phyloP scores from a whole-genome alignment of 2,113 vertebrate genomes.

The Choloepus hoffmanni region DNA sequence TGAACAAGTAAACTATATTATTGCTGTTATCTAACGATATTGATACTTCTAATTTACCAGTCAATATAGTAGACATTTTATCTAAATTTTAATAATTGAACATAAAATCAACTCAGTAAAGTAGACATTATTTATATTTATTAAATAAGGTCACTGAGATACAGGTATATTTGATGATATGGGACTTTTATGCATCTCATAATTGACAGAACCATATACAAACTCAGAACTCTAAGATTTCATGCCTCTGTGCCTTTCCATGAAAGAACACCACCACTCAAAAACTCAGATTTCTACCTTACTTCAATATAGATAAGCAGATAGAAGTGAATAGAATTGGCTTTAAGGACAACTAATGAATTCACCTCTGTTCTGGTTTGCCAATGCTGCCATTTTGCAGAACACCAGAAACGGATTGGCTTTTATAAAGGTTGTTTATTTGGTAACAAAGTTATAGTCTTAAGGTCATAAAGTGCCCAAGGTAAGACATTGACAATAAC shows the following conservation, averaged over 20 bases:
- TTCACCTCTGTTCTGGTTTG: too few relatives aligned
- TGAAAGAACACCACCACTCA: not conserved
- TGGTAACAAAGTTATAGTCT: too few relatives aligned
- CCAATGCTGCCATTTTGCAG: too few relatives aligned
- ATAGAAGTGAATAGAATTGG: not conserved
- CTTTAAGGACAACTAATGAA: not conserved
- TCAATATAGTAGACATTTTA: not conserved
- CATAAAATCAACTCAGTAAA: not conserved
- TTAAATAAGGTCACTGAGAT: not conserved
- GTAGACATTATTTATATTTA: not conserved
- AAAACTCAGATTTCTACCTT: not conserved
- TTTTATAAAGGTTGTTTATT: too few relatives aligned
- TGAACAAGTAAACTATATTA: not conserved
- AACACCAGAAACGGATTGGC: too few relatives aligned
- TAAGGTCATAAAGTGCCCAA: too few relatives aligned
- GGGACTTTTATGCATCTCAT: not conserved
- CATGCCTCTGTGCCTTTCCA: not conserved
- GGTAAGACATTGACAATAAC: too few relatives aligned
- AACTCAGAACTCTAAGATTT: not conserved
- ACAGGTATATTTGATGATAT: not conserved
- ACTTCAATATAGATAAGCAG: not conserved
- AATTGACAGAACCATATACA: not conserved
- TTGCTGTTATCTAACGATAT: not conserved
- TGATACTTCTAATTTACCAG: not conserved
- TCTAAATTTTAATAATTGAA: not conserved